phyloP scores from a whole-genome alignment of 2,113 vertebrate genomes.

The Odontophorus gujanensis region DNA sequence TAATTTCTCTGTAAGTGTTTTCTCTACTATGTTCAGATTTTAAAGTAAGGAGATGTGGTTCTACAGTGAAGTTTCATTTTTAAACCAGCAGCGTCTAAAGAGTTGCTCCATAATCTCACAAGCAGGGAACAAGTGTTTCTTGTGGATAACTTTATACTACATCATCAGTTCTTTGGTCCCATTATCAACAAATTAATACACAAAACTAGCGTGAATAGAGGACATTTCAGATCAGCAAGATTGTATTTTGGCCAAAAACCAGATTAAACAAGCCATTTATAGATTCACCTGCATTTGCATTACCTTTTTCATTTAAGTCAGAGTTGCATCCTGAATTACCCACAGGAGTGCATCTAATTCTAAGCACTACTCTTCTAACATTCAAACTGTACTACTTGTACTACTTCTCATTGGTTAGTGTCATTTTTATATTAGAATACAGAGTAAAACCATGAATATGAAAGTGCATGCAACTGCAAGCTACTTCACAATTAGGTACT shows the following conservation, averaged over 20 bases:
- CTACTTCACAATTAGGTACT: background rate
- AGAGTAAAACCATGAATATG: background rate
- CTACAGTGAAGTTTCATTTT: constrained; percentile 55
- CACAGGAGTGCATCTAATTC: background rate
- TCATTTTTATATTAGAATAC: background rate
- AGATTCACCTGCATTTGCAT: background rate
- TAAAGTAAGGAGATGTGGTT: constrained; percentile 57
- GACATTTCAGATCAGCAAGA: background rate
- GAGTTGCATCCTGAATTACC: background rate
- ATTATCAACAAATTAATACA: constrained; percentile 6
- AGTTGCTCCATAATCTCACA: background rate
- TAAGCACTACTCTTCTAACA: background rate
- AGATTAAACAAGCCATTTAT: background rate
- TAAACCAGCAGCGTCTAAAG: constrained; percentile 26
- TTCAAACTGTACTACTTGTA: background rate
- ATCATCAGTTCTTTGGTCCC: background rate
- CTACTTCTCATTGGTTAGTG: background rate
- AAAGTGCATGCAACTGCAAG: background rate
- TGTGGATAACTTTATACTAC: background rate
- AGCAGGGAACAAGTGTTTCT: constrained; percentile 12
- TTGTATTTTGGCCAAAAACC: background rate
- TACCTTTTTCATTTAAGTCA: background rate
- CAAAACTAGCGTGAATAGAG: background rate
- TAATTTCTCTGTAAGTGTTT: constrained; percentile 85
- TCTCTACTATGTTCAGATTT: constrained; percentile 75